These are phyloP conservation scores for Helicoverpa zea DNA, from an alignment of 1,140 invertebrate species.

Conservation along the genomic window DNA sequence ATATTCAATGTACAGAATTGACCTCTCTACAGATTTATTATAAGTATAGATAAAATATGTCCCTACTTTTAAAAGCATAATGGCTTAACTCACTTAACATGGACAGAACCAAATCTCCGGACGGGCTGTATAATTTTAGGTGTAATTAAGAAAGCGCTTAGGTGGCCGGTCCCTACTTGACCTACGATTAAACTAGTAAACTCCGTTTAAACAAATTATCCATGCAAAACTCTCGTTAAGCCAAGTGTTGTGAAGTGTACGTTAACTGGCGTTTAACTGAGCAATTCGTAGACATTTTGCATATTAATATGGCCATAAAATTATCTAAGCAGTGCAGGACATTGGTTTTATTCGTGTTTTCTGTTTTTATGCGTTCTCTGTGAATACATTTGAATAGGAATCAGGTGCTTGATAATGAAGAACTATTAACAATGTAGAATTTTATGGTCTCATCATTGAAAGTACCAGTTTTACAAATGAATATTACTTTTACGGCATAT, in stretches of 20 bases:
- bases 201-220: constrained; percentile 75
- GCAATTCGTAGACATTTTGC: constrained; percentile 58
- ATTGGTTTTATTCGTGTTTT: constrained; percentile 54
- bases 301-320: constrained; percentile 60
- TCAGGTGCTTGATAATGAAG: not conserved
- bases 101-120: constrained; percentile 32
- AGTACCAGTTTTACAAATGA: no score
- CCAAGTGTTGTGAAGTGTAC: constrained; percentile 40
- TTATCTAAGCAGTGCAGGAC: constrained; percentile 44
- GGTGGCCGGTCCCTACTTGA: constrained; percentile 64
- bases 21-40: no score
- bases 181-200: constrained; percentile 61
- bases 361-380: constrained; percentile 26
- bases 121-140: constrained; percentile 49
- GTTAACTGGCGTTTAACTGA: constrained; percentile 53
- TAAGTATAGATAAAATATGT: no score
- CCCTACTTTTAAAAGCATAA: not conserved
- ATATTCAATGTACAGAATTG: no score
- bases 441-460: no score
- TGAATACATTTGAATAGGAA: constrained; percentile 3
- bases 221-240: constrained; percentile 66
- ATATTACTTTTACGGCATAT: no score
- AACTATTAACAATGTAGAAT: no score
- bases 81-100: constrained; percentile 19
- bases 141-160: constrained; percentile 74